Conservation (phyloP, 2,888 invertebrate genomes). For the Drosophila mimetica region DNA sequence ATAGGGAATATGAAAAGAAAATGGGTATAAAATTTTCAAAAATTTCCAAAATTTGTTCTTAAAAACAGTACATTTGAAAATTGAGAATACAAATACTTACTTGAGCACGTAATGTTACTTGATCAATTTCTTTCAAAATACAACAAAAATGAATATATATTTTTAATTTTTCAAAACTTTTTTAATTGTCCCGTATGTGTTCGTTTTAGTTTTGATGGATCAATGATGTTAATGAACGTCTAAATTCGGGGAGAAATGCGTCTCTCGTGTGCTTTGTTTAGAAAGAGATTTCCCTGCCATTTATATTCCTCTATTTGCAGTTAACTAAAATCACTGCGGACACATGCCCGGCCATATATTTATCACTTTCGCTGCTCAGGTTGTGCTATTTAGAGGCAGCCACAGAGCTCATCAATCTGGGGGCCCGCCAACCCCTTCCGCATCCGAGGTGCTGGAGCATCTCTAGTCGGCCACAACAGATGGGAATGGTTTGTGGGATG, state of each 20-base stretch:
- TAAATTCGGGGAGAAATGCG: neutral
- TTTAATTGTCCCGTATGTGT: no score
- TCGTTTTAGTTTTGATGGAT: constrained; percentile 5
- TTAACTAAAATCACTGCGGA: constrained; percentile 39
- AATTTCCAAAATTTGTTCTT: no score
- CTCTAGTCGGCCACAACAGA: constrained; percentile 55
- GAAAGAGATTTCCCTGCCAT: neutral
- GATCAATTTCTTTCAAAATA: no score
- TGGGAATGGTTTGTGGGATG: constrained; percentile 41
- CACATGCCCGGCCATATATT: constrained; percentile 42
- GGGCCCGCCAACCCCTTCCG: constrained; percentile 1
- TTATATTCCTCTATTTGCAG: constrained; percentile 31
- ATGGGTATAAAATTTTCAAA: no score
- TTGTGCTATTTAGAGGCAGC: constrained; percentile 54
- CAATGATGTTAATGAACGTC: neutral
- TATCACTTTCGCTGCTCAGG: constrained; percentile 42
- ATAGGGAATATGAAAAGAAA: no score
- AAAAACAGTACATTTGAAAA: no score
- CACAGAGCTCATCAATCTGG: constrained; percentile 65
- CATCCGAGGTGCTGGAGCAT: neutral
- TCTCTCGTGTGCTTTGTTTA: neutral
- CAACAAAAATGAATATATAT: no score
- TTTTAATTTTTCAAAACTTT: no score
- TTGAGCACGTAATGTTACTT: no score
- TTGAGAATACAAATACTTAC: no score